Conservation (phyloP, 2,888 invertebrate species). For the Hypomecis punctinalis region DNA sequence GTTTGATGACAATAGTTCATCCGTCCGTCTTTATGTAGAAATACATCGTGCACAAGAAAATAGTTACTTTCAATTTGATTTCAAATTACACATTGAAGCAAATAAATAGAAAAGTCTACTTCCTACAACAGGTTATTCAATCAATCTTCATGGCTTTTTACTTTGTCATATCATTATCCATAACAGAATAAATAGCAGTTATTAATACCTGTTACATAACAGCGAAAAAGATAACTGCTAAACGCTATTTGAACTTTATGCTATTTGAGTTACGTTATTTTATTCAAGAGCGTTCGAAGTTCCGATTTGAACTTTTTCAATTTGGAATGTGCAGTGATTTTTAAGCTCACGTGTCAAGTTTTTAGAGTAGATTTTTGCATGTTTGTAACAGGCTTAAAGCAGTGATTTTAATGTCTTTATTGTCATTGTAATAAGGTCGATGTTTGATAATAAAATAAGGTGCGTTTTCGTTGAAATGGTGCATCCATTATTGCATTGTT, state of each 20-base stretch:
- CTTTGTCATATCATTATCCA: conserved; percentile 12
- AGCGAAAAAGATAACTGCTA: conserved; percentile 14
- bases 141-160: conserved; percentile 26
- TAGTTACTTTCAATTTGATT: too few relatives aligned
- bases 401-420: conserved; percentile 4
- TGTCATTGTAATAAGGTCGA: conserved; percentile 5
- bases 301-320: background rate
- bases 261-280: conserved; percentile 1
- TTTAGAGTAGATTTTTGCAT: background rate
- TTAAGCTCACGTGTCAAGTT: background rate
- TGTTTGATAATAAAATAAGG: conserved; percentile 2
- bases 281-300: conserved; percentile 7
- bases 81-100: background rate
- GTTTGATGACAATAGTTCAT: too few relatives aligned
- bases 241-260: background rate
- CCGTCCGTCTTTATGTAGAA: too few relatives aligned
- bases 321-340: background rate
- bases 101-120: conserved; percentile 11
- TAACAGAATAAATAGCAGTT: conserved; percentile 11
- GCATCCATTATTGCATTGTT: conserved; percentile 39
- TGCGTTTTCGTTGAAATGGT: conserved; percentile 35
- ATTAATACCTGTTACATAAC: conserved; percentile 17
- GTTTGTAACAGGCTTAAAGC: background rate
- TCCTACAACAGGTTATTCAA: conserved; percentile 25
- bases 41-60: too few relatives aligned